Base-by-base conservation (phyloP, 2,113 vertebrate genomes). In the Chloebia gouldiae region DNA sequence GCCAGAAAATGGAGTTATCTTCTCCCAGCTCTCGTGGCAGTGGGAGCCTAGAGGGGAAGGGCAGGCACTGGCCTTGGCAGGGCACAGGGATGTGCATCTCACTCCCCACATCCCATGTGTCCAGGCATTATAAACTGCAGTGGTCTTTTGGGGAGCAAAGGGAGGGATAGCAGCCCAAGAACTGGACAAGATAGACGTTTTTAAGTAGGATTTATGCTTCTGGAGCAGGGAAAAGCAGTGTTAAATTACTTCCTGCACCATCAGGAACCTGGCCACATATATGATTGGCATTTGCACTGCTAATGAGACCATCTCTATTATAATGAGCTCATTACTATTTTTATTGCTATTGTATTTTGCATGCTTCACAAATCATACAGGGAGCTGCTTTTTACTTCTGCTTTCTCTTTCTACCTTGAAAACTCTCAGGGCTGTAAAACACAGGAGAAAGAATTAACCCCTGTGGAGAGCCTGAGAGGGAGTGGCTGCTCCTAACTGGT, bases 261-360 rank as follows among this genome's bases (percentile, higher is more conserved):
- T 68, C 91, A 84, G 73, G 56, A 93, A 40, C 86, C 83, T 76
- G 89, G 77, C 77, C 89, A 87, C 15, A 20, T 84, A 23, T 7
- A 5, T 72, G 83, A 92, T 23, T 95, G 94, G 86, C 91, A 69
- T 76, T 95, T 81, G 83, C 57, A 81, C 72, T 76, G 86, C 86
- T 95, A 96, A 96, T 85, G 95, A 96, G 94, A 57, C 80, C 35
- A 81, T 95, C 92, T 86, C 89, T 60, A 65, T 81, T 79, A 28
- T 86, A 93, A 95, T 69, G 89, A 95, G 81, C 69, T 95, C 93
- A 85, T 96, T 95, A 93, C 81, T 96, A 45, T 65, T 93, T 97
- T 93, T 92, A 92, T 87, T 92, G 60, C 92, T 81, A 50, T 93
- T 95, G 65, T 95, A 89, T 95, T 93, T 92, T 89, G 53, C 86